Conservation (phyloP, 2,888 invertebrate species). For the Papilio gigon region DNA sequence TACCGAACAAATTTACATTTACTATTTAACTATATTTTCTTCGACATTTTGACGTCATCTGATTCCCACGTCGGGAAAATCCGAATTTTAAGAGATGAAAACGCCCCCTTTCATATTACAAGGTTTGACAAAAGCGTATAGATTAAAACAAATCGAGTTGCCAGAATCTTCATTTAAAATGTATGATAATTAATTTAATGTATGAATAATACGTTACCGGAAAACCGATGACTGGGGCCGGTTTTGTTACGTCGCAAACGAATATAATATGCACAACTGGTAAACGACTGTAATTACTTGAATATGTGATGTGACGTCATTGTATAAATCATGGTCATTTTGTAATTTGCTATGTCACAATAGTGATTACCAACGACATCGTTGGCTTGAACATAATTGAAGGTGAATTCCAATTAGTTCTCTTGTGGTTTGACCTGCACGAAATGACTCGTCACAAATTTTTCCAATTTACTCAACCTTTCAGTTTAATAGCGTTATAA, state of each 20-base stretch:
- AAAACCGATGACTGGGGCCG: slow-evolving; percentile 20
- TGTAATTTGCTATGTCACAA: slow-evolving; percentile 11
- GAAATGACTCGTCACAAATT: no score
- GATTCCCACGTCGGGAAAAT: not conserved
- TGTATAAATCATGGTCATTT: slow-evolving; percentile 9
- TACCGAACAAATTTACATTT: not conserved
- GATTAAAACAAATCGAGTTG: not conserved
- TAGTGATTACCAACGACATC: slow-evolving; percentile 10
- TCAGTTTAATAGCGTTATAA: no score
- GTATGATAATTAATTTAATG: slow-evolving; percentile 4
- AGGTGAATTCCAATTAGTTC: no score
- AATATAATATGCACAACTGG: not conserved
- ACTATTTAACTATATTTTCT: not conserved
- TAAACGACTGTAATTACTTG: slow-evolving; percentile 17
- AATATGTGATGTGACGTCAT: slow-evolving; percentile 21
- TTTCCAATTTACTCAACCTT: no score
- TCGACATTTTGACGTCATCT: not conserved
- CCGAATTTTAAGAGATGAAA: not conserved
- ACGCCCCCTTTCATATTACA: not conserved
- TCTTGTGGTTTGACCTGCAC: no score
- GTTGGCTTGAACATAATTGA: not conserved
- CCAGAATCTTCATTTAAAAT: slow-evolving; percentile 9
- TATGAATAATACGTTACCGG: slow-evolving; percentile 20
- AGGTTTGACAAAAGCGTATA: not conserved
- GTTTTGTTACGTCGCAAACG: not conserved